phyloP scores from a whole-genome alignment of 2,888 invertebrate genomes.

The Hemicrepidius hirtus region DNA sequence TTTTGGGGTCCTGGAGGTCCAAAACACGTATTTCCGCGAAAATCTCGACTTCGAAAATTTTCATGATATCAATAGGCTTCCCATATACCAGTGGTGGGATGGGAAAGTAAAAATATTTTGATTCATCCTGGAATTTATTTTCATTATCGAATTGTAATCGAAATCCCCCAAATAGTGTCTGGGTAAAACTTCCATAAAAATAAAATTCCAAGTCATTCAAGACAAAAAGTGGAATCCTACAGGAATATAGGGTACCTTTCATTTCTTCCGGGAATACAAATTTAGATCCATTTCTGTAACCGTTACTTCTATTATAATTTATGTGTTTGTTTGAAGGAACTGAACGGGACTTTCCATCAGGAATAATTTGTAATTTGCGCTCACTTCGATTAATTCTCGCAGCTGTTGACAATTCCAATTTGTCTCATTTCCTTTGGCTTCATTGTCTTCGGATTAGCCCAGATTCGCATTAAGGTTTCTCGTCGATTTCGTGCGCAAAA shows the following conservation, averaged over 20 bases:
- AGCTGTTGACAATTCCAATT: slow-evolving; percentile 41
- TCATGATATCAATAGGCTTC: too few species aligned
- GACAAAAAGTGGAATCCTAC: slow-evolving; percentile 11
- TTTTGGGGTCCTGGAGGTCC: too few species aligned
- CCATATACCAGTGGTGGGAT: too few species aligned
- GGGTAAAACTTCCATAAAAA: not conserved
- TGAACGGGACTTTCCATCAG: slow-evolving; percentile 24
- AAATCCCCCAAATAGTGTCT: not conserved
- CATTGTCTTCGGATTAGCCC: slow-evolving; percentile 34
- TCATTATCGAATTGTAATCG: too few species aligned
- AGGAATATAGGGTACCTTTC: not conserved
- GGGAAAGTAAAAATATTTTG: too few species aligned
- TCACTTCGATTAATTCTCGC: slow-evolving; percentile 36
- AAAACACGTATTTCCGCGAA: too few species aligned
- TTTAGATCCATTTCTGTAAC: slow-evolving; percentile 18
- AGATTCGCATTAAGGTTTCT: slow-evolving; percentile 23
- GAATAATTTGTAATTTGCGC: slow-evolving; percentile 40
- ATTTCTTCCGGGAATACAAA: slow-evolving; percentile 28
- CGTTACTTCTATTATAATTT: slow-evolving; percentile 21
- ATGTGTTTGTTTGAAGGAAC: slow-evolving; percentile 25
- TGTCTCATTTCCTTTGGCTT: slow-evolving; percentile 38
- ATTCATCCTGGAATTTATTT: too few species aligned
- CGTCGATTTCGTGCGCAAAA: slow-evolving; percentile 14
- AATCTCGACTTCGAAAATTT: too few species aligned
- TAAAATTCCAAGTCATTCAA: slow-evolving; percentile 9